Conservation (phyloP, 2,888 invertebrate species). For the Apodemia zela region DNA sequence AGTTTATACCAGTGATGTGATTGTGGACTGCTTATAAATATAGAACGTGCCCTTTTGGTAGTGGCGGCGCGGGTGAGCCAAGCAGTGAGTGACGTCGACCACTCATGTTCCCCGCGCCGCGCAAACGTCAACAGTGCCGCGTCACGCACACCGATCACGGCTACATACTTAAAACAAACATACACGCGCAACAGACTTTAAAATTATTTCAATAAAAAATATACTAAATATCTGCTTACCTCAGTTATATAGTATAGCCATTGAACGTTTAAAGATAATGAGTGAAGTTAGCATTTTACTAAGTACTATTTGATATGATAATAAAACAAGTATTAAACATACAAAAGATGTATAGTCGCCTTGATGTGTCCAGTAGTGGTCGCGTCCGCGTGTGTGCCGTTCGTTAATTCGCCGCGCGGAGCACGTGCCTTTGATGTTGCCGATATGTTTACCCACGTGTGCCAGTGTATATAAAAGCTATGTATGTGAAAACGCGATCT, state of each 20-base stretch:
- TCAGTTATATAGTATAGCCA: slow-evolving; percentile 16
- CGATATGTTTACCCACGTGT: slow-evolving; percentile 26
- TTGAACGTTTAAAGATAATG: slow-evolving; percentile 37
- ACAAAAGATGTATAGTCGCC: slow-evolving; percentile 49
- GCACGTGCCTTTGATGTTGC: slow-evolving; percentile 49
- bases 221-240: slow-evolving; percentile 18
- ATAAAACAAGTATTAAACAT: slow-evolving; percentile 55
- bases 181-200: slow-evolving; percentile 39
- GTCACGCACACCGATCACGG: slow-evolving; percentile 56
- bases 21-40: slow-evolving; percentile 66
- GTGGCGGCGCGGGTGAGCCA: slow-evolving; percentile 73
- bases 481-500: slow-evolving; percentile 42
- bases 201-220: slow-evolving; percentile 21
- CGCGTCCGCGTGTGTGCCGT: slow-evolving; percentile 63
- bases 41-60: slow-evolving; percentile 72
- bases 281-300: slow-evolving; percentile 36
- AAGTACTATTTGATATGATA: slow-evolving; percentile 62
- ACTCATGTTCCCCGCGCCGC: slow-evolving; percentile 72
- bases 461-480: slow-evolving; percentile 28
- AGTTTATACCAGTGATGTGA: slow-evolving; percentile 62
- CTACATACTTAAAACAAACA: slow-evolving; percentile 32
- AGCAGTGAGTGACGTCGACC: slow-evolving; percentile 67
- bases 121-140: slow-evolving; percentile 71
- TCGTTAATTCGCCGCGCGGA: slow-evolving; percentile 39
- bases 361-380: slow-evolving; percentile 56